phyloP scores from a whole-genome alignment of 2,797 vertebrate species.

The Acrossocheilus wenchowensis region DNA sequence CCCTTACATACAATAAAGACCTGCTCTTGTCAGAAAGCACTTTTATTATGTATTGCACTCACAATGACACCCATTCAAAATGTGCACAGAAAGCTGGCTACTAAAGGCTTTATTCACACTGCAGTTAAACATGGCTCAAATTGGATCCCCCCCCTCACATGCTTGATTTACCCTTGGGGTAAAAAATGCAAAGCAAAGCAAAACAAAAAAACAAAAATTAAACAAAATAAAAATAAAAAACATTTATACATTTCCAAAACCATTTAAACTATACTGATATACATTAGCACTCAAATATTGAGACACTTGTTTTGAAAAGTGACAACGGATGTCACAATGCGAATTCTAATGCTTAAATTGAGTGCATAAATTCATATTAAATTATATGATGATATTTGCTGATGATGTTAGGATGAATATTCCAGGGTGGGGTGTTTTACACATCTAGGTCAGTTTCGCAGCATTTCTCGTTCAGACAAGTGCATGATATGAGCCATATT shows the following conservation, averaged over 20 bases:
- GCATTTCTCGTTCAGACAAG: not conserved
- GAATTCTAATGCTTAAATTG: not conserved
- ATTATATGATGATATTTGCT: not conserved
- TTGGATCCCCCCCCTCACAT: not conserved
- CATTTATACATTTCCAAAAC: not conserved
- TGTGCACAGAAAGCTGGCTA: not conserved
- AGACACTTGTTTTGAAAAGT: not conserved
- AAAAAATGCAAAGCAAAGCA: not conserved
- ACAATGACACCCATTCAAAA: not conserved
- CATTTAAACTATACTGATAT: not conserved
- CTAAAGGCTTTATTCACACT: slow-evolving; percentile 1
- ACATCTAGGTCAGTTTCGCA: not conserved
- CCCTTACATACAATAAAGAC: not conserved
- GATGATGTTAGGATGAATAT: not conserved
- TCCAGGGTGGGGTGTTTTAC: not conserved
- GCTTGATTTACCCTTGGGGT: not conserved
- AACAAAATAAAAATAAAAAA: not conserved
- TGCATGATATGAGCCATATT: not conserved
- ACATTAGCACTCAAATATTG: not conserved
- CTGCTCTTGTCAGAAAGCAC: not conserved
- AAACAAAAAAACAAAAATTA: not conserved
- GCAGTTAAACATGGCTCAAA: not conserved
- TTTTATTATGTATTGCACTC: not conserved
- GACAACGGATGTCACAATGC: not conserved
- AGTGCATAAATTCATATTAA: not conserved